Conservation (phyloP, 2,113 vertebrate genomes). For the Oxygymnocypris stewartii region DNA sequence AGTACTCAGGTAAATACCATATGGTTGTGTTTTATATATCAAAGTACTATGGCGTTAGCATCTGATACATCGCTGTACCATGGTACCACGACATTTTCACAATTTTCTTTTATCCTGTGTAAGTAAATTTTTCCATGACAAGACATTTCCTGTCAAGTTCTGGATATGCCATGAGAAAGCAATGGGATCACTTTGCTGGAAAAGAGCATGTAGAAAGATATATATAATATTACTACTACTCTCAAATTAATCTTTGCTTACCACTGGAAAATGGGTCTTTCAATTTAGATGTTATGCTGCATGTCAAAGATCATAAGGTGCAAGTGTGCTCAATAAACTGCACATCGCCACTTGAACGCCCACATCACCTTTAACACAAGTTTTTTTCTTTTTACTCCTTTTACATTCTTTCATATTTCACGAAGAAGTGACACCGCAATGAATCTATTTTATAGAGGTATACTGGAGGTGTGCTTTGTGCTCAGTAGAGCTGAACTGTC, state of each 20-base stretch:
- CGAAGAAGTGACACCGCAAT: not conserved
- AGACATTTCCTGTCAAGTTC: not conserved
- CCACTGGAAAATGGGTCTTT: not conserved
- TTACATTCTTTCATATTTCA: conserved; percentile 21
- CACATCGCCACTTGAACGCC: not conserved
- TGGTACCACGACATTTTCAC: not conserved
- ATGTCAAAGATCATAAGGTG: conserved; percentile 15
- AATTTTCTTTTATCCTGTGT: not conserved
- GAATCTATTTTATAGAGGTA: not conserved
- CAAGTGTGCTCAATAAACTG: not conserved
- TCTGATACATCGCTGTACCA: not conserved
- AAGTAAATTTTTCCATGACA: not conserved
- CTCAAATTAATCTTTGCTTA: conserved; percentile 5
- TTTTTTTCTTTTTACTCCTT: not conserved
- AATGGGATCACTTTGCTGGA: not conserved
- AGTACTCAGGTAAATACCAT: not conserved
- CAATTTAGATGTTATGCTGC: conserved; percentile 8
- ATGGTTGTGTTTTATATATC: not conserved
- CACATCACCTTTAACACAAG: not conserved
- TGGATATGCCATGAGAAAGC: not conserved
- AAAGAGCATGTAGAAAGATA: not conserved
- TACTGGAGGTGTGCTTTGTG: not conserved
- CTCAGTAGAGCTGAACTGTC: not conserved
- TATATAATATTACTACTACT: not conserved
- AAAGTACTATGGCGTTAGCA: not conserved